Conservation (phyloP, 2,888 invertebrate genomes). For the Papilio gigon region DNA sequence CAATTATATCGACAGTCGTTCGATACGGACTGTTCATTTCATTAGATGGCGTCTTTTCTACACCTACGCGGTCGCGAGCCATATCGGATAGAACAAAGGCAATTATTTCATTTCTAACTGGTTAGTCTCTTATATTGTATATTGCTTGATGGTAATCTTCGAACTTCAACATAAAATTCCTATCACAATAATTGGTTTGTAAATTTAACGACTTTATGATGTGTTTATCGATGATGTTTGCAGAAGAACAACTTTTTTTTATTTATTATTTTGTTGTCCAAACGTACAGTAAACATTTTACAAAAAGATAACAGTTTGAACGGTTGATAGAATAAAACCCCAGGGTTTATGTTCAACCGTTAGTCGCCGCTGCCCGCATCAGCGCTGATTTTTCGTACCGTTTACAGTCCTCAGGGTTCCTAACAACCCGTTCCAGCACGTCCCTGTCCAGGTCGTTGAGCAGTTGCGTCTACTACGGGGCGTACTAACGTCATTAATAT, state of each 20-base stretch:
- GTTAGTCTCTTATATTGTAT: constrained; percentile 1
- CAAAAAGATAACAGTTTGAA: no score
- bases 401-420: no score
- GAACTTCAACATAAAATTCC: constrained; percentile 1
- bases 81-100: constrained; percentile 49
- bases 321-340: no score
- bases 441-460: no score
- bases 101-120: constrained; percentile 22
- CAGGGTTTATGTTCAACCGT: no score
- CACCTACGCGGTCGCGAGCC: constrained; percentile 61
- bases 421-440: no score
- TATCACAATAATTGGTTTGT: constrained; percentile 14
- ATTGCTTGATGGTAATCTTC: constrained; percentile 21
- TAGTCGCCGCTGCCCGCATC: no score
- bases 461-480: no score
- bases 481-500: neutral
- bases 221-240: neutral
- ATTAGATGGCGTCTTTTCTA: constrained; percentile 58
- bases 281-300: no score
- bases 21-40: constrained; percentile 60
- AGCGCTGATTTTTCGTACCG: no score
- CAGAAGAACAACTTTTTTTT: neutral
- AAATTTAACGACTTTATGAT: neutral
- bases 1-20: constrained; percentile 66
- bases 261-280: no score